phyloP scores from a whole-genome alignment of 1,140 invertebrate species.

The Drosophila leontia region DNA sequence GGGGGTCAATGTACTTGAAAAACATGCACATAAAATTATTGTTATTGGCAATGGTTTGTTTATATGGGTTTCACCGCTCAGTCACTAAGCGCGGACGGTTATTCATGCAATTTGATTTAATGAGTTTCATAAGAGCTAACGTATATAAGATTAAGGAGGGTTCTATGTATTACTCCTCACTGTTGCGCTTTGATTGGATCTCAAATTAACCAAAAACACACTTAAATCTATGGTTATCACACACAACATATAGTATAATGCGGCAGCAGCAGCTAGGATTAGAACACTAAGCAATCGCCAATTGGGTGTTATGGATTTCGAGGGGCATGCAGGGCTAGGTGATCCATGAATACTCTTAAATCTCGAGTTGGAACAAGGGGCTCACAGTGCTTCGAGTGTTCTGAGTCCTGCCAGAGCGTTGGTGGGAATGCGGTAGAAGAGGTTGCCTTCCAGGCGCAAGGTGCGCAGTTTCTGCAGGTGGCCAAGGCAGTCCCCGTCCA shows the following conservation, averaged over 20 bases:
- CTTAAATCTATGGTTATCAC: not conserved
- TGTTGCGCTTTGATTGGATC: not conserved
- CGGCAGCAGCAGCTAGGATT: conserved; percentile 12
- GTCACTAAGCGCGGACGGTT: not conserved
- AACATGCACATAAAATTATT: conserved; percentile 63
- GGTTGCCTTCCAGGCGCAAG: conserved; percentile 89
- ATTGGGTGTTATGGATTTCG: conserved; percentile 23
- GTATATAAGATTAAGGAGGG: not conserved
- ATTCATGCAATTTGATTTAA: conserved; percentile 17
- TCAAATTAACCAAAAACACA: not conserved
- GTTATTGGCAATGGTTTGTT: conserved; percentile 31
- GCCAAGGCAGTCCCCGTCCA: conserved; percentile 87
- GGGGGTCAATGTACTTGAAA: conserved; percentile 45
- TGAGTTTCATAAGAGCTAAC: not conserved
- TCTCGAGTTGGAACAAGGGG: conserved; percentile 59
- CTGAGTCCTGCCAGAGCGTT: conserved; percentile 87
- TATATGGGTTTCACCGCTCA: conserved; percentile 19
- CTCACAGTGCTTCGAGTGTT: conserved; percentile 89
- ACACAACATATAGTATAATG: conserved; percentile 28
- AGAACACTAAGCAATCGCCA: conserved; percentile 18
- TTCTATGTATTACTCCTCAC: too few relatives aligned
- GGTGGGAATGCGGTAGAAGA: conserved; percentile 87
- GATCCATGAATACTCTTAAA: conserved; percentile 27
- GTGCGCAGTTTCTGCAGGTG: conserved; percentile 87
- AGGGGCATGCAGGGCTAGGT: conserved; percentile 22